These are phyloP conservation scores for Chromobotia macracanthus DNA, from an alignment of 2,797 vertebrate genomes.

Conservation along the genomic window DNA sequence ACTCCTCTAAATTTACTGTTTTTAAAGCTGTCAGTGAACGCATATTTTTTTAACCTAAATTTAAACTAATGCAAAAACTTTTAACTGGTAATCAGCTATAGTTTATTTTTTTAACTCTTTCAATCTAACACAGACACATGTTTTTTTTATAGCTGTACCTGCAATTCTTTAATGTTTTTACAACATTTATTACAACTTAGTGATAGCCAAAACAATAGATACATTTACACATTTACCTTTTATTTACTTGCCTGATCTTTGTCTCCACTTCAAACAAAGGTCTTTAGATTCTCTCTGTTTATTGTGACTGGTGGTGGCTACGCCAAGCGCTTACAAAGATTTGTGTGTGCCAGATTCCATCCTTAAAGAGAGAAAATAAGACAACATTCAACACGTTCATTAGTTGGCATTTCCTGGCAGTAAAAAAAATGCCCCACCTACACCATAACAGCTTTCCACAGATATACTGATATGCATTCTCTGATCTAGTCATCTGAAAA, in stretches of 20 bases:
- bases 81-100: too few species aligned
- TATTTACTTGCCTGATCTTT: constrained; percentile 23
- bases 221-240: constrained; percentile 10
- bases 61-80: background rate
- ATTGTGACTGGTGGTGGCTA: constrained; percentile 73
- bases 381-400: background rate
- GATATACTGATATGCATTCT: background rate
- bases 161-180: constrained; percentile 18
- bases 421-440: too few species aligned
- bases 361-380: constrained; percentile 83
- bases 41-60: background rate
- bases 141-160: background rate
- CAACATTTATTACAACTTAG: background rate
- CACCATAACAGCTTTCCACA: background rate
- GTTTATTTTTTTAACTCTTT: background rate
- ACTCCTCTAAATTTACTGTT: background rate
- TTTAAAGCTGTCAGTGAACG: too few species aligned
- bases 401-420: background rate
- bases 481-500: background rate
- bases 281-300: constrained; percentile 76
- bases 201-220: background rate
- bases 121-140: background rate
- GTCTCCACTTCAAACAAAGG: constrained; percentile 70
- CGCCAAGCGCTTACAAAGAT: constrained; percentile 74
- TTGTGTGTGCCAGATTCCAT: constrained; percentile 79